These are phyloP conservation scores for Stomatorhinus ivindoensis DNA, from an alignment of 2,113 vertebrate species.

Conservation along the genomic window DNA sequence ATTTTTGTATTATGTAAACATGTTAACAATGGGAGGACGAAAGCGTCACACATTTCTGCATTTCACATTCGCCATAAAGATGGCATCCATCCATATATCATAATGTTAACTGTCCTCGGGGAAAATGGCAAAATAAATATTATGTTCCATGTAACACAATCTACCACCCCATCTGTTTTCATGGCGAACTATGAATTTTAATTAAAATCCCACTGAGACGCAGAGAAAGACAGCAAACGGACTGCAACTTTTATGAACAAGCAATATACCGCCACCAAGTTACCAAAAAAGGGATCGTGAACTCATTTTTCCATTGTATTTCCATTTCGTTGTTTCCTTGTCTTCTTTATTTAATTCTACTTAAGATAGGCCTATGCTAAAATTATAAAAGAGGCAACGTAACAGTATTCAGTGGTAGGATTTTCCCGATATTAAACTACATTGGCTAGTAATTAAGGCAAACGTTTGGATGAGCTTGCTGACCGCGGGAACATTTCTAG, in stretches of 20 bases:
- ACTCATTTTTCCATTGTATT: neutral
- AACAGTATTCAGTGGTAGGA: neutral
- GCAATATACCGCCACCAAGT: neutral
- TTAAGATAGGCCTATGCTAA: neutral
- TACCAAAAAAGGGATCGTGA: neutral
- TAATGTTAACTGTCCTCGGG: constrained; percentile 29
- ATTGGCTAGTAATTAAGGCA: neutral
- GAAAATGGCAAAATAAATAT: constrained; percentile 32
- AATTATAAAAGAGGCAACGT: neutral
- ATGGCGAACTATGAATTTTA: constrained; percentile 32
- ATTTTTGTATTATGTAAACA: neutral
- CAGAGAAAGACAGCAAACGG: neutral
- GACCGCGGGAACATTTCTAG: neutral
- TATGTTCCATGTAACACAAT: constrained; percentile 28
- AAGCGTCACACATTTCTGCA: neutral
- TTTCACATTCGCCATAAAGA: constrained; percentile 12
- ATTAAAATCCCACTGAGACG: constrained; percentile 25
- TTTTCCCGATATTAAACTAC: neutral
- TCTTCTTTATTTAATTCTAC: neutral
- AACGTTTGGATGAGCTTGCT: neutral
- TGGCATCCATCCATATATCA: constrained; percentile 27
- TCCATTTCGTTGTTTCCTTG: neutral
- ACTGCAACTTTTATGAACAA: constrained; percentile 1
- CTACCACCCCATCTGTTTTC: constrained; percentile 33
- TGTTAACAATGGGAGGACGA: neutral